A percentile compares a stretch with the other conserved stretches of the same genome.
phyloP scores from a whole-genome alignment of 2,888 invertebrate species.

The Tachina fera region DNA sequence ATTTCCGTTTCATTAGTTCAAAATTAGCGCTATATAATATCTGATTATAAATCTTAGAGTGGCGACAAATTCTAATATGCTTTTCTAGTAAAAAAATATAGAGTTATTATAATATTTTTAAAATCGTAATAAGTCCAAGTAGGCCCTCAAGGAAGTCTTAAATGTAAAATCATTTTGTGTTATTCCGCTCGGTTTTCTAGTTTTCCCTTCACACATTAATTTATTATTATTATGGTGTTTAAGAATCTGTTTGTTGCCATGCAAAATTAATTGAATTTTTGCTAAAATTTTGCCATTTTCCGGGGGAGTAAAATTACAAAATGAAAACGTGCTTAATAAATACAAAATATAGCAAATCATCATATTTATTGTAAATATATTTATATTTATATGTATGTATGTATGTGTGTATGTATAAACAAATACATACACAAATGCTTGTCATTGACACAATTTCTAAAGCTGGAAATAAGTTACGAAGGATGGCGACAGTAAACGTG shows the following conservation, averaged over 20 bases:
- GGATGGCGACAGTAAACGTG: background rate
- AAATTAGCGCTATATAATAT: too few species aligned
- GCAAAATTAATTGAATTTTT: conserved; percentile 30
- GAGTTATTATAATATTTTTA: too few species aligned
- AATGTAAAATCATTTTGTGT: background rate
- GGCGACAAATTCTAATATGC: too few species aligned
- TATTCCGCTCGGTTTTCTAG: background rate
- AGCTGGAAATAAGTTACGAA: background rate
- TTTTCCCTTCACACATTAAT: background rate
- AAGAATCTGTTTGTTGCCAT: background rate
- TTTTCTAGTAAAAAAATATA: too few species aligned
- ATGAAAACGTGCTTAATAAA: conserved; percentile 32
- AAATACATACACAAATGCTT: background rate
- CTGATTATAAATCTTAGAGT: too few species aligned
- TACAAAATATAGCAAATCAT: background rate
- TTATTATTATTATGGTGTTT: background rate
- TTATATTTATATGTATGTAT: background rate
- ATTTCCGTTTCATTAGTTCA: too few species aligned
- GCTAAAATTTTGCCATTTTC: conserved; percentile 22
- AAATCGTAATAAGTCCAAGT: too few species aligned
- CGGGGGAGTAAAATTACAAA: conserved; percentile 7
- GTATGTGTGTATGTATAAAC: background rate
- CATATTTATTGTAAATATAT: background rate
- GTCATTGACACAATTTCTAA: conserved; percentile 34
- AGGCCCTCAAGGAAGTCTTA: too few species aligned